Conservation (phyloP, 2,888 invertebrate species). For the Buathra laborator region DNA sequence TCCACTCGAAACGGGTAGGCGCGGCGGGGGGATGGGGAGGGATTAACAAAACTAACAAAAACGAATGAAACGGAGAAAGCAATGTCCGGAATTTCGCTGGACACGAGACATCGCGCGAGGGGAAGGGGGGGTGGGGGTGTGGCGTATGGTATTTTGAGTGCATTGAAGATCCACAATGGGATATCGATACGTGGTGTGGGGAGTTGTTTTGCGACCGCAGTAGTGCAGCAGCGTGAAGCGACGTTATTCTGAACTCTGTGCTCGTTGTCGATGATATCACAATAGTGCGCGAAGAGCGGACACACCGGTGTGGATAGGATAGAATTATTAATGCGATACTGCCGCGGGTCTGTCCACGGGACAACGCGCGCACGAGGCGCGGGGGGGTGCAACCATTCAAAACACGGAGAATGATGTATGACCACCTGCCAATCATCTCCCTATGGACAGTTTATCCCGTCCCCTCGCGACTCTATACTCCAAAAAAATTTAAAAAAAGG, state of each 20-base stretch:
- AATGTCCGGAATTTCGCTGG: constrained; percentile 56
- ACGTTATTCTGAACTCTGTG: constrained; percentile 48
- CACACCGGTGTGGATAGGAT: constrained; percentile 66
- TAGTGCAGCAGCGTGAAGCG: constrained; percentile 53
- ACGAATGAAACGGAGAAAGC: constrained; percentile 63
- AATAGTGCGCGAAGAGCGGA: constrained; percentile 63
- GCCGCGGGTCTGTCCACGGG: constrained; percentile 64
- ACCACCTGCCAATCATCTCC: constrained; percentile 72
- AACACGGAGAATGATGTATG: constrained; percentile 77
- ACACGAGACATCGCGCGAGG: constrained; percentile 15
- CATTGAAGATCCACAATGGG: constrained; percentile 68
- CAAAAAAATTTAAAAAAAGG: constrained; percentile 53
- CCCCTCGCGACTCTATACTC: constrained; percentile 36
- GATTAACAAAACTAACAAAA: constrained; percentile 66
- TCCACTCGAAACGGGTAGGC: not conserved
- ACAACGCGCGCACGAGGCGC: constrained; percentile 57
- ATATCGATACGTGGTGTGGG: constrained; percentile 66
- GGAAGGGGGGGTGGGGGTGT: not conserved
- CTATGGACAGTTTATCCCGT: constrained; percentile 61
- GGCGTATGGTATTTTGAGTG: constrained; percentile 65
- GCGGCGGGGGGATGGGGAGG: not conserved
- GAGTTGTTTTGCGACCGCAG: constrained; percentile 71
- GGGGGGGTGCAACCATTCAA: constrained; percentile 68
- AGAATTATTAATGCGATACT: constrained; percentile 74
- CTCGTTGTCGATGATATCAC: constrained; percentile 72